Evolutionary conservation across 2,888 invertebrate species (phyloP), one percentile per base, ranked within the genome.

Genomic region (Diaphora mendica): DNA sequence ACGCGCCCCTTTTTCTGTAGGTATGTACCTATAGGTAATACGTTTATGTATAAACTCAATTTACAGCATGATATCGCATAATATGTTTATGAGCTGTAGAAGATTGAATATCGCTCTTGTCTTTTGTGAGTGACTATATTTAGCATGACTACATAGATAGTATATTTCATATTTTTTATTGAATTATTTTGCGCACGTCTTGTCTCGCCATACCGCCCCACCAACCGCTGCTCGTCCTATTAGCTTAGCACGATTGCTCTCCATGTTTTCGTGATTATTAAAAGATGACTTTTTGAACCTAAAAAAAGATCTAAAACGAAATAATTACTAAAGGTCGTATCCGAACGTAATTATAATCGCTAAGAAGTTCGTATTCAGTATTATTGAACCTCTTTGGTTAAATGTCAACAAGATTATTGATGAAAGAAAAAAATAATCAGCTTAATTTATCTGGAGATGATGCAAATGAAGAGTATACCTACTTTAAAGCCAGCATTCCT

Each of bases 161-260:
- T 15, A 15, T 26, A 59, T 11, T 59, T 26, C 26, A 59, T 59
- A 59, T 59, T 59, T 59, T 59, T 59, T 59, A 59, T 26, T 59
- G 59, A 33, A 51, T 20, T 51, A 68, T 42, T 62, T 62, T 62
- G 62, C 62, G 8, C 62, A 62, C 62, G 62, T 30, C 62, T 62
- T 62, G 26, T 62, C 62, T 30, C 30, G 62, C 62, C 30, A 15
- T 30, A 30, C 17, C 17, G 17, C 30, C 62, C 7, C 62, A 30
- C 62, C 17, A 30, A 30, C 30, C 59, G 26, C 26, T 13, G 13
- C 3, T 59, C 30, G 26, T 30, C 30, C 17, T 62, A 62, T 62
- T 7, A 30, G 30, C 17, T 30, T 17, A 62, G 30, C 62, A 30
- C 8, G 30, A 62, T 62, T 62, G 30, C 30, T 62, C 62, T 62